Conservation (phyloP, 2,888 invertebrate species). For the Cheilosia variabilis region DNA sequence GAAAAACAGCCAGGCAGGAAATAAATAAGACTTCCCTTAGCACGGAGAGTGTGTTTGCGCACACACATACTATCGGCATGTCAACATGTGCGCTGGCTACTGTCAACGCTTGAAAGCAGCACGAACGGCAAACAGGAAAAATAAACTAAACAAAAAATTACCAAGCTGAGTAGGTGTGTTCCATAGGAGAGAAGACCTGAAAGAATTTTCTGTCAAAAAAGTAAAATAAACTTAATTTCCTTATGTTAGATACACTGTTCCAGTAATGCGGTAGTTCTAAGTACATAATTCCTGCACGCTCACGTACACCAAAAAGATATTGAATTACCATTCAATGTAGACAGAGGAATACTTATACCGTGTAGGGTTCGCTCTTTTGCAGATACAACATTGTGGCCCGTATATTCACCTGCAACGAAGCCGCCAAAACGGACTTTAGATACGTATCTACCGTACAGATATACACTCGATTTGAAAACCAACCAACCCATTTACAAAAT, state of each 20-base stretch:
- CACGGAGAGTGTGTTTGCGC: conserved; percentile 27
- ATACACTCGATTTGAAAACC: conserved; percentile 19
- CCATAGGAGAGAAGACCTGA: conserved; percentile 27
- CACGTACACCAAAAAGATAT: conserved; percentile 62
- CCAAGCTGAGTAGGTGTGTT: conserved; percentile 13
- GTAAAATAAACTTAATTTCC: conserved; percentile 71
- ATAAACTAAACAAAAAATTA: background rate
- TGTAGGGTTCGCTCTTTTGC: conserved; percentile 28
- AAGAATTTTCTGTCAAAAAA: conserved; percentile 34
- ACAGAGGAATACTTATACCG: background rate
- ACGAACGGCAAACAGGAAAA: conserved; percentile 42
- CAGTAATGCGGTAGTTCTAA: conserved; percentile 74
- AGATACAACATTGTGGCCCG: conserved; percentile 36
- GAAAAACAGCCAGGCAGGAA: conserved; percentile 54
- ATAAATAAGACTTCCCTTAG: conserved; percentile 71
- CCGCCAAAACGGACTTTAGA: conserved; percentile 35
- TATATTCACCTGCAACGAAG: conserved; percentile 54
- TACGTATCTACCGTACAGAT: conserved; percentile 24
- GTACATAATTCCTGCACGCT: conserved; percentile 69
- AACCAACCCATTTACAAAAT: conserved; percentile 18
- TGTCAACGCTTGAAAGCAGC: conserved; percentile 62
- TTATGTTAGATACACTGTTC: conserved; percentile 65
- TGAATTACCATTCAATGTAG: conserved; percentile 67
- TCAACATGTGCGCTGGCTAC: conserved; percentile 64
- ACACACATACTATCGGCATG: conserved; percentile 51